These are phyloP conservation scores for Criorhina ranunculi DNA, from an alignment of 2,888 invertebrate genomes.

Conservation along the genomic window DNA sequence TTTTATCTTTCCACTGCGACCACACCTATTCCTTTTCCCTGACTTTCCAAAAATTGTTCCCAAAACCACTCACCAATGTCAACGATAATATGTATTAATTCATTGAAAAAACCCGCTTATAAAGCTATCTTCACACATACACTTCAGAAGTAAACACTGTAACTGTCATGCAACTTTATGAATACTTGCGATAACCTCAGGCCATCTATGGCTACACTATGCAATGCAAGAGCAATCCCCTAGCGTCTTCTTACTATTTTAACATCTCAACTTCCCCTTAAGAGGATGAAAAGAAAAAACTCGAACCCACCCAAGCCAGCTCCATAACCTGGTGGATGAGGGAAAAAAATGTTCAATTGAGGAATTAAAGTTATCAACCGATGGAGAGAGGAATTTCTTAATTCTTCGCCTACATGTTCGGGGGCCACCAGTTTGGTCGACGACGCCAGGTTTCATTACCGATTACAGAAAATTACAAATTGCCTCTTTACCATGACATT, in stretches of 20 bases:
- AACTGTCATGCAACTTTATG: constrained; percentile 49
- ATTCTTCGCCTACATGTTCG: constrained; percentile 38
- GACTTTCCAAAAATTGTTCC: background rate
- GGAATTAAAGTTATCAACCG: constrained; percentile 32
- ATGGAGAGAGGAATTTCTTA: constrained; percentile 50
- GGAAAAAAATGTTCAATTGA: constrained; percentile 8
- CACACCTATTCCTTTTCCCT: too few species aligned
- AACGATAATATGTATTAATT: background rate
- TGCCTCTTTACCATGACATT: constrained; percentile 76
- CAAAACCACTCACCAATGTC: constrained; percentile 4
- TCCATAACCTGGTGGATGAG: constrained; percentile 1
- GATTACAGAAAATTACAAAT: constrained; percentile 75
- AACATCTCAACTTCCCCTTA: constrained; percentile 71
- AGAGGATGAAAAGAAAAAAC: background rate
- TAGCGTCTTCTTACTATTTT: constrained; percentile 49
- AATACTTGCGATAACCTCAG: constrained; percentile 42
- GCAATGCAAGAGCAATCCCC: constrained; percentile 37
- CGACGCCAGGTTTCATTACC: constrained; percentile 69
- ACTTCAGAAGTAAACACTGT: constrained; percentile 40
- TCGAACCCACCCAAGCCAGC: constrained; percentile 27
- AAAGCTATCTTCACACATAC: constrained; percentile 13
- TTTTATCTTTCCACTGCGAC: too few species aligned
- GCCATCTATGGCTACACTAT: constrained; percentile 47
- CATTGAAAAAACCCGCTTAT: background rate
- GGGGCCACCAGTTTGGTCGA: constrained; percentile 5